These are phyloP conservation scores for Zapus hudsonius DNA, from an alignment of 2,113 vertebrate genomes.

Conservation along the genomic window DNA sequence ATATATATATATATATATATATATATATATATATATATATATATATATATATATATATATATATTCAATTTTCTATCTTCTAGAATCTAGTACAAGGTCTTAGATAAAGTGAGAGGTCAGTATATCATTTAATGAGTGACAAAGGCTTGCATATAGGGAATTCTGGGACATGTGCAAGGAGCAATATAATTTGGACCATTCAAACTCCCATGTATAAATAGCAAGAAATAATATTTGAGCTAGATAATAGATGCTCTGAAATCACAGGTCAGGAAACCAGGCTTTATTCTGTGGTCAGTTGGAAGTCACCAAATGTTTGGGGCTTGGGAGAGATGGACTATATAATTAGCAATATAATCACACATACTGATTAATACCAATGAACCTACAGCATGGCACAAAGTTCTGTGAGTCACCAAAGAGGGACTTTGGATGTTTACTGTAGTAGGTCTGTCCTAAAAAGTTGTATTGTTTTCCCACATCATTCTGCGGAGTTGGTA, in stretches of 20 bases:
- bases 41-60: no score
- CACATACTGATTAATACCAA: not conserved
- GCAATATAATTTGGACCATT: not conserved
- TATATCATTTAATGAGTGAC: not conserved
- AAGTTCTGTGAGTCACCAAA: not conserved
- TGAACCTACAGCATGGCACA: conserved; percentile 4
- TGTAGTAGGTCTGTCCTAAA: not conserved
- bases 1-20: no score
- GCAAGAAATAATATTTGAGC: not conserved
- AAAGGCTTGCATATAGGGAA: not conserved
- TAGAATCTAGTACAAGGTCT: not conserved
- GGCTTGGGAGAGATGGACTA: not conserved
- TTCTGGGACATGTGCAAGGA: not conserved
- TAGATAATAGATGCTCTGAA: not conserved
- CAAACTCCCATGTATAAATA: not conserved
- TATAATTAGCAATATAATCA: not conserved
- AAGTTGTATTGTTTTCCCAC: not conserved
- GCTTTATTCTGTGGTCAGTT: conserved; percentile 7
- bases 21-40: no score
- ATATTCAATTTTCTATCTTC: not conserved
- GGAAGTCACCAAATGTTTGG: not conserved
- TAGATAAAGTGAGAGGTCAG: not conserved
- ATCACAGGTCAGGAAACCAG: not conserved
- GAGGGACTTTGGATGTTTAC: not conserved
- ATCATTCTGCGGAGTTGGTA: not conserved